A percentile compares a stretch with the other conserved stretches of the same genome.
Evolutionary conservation across 2,888 invertebrate species (phyloP).

Genomic region (Lasioglossum zephyrum): DNA sequence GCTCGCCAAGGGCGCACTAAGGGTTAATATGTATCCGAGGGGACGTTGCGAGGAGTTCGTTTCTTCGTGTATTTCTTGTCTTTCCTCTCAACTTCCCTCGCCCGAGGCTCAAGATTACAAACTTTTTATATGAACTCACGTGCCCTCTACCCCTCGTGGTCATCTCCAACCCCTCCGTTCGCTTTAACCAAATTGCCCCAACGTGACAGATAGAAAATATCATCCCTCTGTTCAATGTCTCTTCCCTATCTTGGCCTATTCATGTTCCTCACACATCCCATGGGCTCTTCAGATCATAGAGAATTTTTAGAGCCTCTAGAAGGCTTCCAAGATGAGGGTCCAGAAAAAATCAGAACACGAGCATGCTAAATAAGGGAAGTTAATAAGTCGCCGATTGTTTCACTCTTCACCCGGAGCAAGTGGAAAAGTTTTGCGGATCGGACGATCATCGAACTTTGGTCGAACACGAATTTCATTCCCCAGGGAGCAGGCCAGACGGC

Average conservation of each 20-base stretch:
- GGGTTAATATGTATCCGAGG: slow-evolving; percentile 72
- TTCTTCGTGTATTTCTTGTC: slow-evolving; percentile 58
- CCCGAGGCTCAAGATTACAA: slow-evolving; percentile 72
- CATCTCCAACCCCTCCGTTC: slow-evolving; percentile 46
- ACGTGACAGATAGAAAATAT: slow-evolving; percentile 54
- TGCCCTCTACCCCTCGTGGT: slow-evolving; percentile 57
- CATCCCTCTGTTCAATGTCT: slow-evolving; percentile 14
- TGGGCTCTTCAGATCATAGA: not conserved
- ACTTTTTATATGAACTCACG: slow-evolving; percentile 73
- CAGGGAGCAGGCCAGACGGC: slow-evolving; percentile 18
- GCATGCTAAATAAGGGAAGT: not conserved
- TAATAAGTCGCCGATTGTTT: not conserved
- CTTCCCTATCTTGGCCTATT: slow-evolving; percentile 22
- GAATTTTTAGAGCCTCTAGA: not conserved
- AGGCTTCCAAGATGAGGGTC: not conserved
- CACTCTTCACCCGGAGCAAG: not conserved
- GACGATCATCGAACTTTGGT: not conserved
- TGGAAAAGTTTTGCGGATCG: not conserved
- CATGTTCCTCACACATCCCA: not conserved
- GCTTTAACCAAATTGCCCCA: slow-evolving; percentile 44
- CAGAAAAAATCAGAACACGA: not conserved
- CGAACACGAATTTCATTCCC: slow-evolving; percentile 1
- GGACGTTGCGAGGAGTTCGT: slow-evolving; percentile 69
- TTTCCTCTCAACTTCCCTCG: slow-evolving; percentile 60
- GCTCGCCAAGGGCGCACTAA: slow-evolving; percentile 62